Percentiles rank a stretch among this genome's conserved stretches.
These are phyloP conservation scores for Cephalopterus ornatus DNA, from an alignment of 2,113 vertebrate species.

Conservation along the genomic window DNA sequence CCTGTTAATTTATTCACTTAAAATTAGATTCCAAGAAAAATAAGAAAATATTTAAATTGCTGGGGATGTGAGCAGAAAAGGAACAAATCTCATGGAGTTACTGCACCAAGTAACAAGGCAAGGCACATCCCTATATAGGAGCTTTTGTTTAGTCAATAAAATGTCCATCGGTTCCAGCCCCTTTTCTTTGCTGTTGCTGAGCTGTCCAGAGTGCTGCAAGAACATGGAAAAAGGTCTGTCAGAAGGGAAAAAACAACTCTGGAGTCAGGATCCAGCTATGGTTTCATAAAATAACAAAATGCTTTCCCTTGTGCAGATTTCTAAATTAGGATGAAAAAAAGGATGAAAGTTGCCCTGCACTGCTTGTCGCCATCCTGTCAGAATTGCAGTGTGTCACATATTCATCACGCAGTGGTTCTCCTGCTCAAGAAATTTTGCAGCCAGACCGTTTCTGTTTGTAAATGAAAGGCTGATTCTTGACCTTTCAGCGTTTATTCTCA, in stretches of 20 bases:
- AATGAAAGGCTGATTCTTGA: neutral
- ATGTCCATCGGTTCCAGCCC: fast-evolving
- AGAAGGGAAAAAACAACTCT: fast-evolving
- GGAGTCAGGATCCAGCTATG: fast-evolving
- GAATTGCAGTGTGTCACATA: neutral
- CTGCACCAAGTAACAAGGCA: fast-evolving
- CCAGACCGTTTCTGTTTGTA: neutral
- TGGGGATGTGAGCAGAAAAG: neutral
- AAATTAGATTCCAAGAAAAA: neutral
- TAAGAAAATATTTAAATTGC: neutral
- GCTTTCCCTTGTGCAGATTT: neutral
- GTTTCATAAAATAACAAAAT: neutral
- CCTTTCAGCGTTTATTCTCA: neutral
- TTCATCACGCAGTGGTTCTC: neutral
- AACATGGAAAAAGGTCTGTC: fast-evolving
- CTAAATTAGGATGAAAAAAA: neutral
- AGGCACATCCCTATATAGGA: fast-evolving
- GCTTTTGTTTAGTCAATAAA: neutral
- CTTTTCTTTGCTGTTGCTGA: neutral
- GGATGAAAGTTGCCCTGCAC: neutral
- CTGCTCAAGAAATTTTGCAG: neutral
- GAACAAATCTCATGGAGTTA: neutral
- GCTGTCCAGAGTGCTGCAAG: neutral
- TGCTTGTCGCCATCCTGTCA: neutral
- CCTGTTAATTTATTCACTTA: neutral